These are phyloP conservation scores for Yponomeuta plumbellus DNA, from an alignment of 2,888 invertebrate species.

Conservation along the genomic window DNA sequence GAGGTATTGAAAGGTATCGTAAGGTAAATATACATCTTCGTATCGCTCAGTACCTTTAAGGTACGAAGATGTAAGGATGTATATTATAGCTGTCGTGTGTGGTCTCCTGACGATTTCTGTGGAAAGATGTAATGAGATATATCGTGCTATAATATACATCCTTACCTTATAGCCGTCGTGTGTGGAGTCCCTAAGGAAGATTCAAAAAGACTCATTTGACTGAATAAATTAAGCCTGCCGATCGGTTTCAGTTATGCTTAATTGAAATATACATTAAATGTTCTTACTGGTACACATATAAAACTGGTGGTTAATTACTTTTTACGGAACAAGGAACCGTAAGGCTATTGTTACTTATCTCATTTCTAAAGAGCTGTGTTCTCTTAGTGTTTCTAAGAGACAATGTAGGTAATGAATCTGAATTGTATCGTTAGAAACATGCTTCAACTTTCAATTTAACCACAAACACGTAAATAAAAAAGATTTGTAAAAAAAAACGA, in stretches of 20 bases:
- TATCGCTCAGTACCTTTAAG: too few species aligned
- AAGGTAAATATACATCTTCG: too few species aligned
- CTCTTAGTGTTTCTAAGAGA: background rate
- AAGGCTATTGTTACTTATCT: background rate
- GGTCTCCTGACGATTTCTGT: too few species aligned
- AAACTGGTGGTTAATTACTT: background rate
- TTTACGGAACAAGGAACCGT: background rate
- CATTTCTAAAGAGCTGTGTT: background rate
- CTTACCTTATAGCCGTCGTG: too few species aligned
- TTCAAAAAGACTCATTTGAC: too few species aligned
- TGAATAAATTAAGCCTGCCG: background rate
- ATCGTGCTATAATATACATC: too few species aligned
- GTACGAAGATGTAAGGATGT: too few species aligned
- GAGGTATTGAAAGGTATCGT: too few species aligned
- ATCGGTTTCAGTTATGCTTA: slow-evolving; percentile 1
- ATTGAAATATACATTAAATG: background rate
- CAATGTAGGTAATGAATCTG: background rate
- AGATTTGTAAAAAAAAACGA: too few species aligned
- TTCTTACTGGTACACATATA: background rate
- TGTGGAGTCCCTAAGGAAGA: too few species aligned
- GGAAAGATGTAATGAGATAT: too few species aligned
- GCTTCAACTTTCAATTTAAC: background rate
- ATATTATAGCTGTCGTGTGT: too few species aligned
- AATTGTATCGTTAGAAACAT: background rate
- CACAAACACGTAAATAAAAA: background rate